phyloP scores from a whole-genome alignment of 1,140 invertebrate genomes.

The Anoplophora glabripennis region DNA sequence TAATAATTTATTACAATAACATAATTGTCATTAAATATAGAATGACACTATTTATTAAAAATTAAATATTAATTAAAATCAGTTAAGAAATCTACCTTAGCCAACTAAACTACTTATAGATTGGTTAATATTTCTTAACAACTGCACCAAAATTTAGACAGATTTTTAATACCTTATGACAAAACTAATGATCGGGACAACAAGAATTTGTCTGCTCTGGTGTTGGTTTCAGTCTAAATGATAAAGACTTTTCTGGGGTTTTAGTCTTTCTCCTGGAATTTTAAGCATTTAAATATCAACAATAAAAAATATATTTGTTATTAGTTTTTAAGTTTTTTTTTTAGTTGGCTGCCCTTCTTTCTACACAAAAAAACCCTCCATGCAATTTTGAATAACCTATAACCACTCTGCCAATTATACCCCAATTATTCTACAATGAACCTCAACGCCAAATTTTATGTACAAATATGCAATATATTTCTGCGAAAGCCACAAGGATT shows the following conservation, averaged over 20 bases:
- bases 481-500: too few species aligned
- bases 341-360: not conserved
- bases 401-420: too few species aligned
- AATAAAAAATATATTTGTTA: not conserved
- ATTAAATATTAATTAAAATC: too few species aligned
- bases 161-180: not conserved
- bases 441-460: too few species aligned
- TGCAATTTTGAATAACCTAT: too few species aligned
- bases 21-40: not conserved
- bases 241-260: not conserved
- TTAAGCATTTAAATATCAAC: not conserved
- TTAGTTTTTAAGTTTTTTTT: not conserved
- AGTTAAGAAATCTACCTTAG: not conserved
- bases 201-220: constrained; percentile 1
- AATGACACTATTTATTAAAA: too few species aligned
- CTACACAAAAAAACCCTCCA: not conserved
- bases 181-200: constrained; percentile 15
- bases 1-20: too few species aligned
- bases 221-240: constrained; percentile 15
- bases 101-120: not conserved
- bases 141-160: constrained; percentile 1
- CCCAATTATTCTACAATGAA: too few species aligned
- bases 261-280: not conserved
- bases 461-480: too few species aligned
- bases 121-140: not conserved